Percentiles rank a stretch among this genome's conserved stretches.
These are phyloP conservation scores for Callipepla californica DNA, from an alignment of 2,113 vertebrate species.

Conservation along the genomic window DNA sequence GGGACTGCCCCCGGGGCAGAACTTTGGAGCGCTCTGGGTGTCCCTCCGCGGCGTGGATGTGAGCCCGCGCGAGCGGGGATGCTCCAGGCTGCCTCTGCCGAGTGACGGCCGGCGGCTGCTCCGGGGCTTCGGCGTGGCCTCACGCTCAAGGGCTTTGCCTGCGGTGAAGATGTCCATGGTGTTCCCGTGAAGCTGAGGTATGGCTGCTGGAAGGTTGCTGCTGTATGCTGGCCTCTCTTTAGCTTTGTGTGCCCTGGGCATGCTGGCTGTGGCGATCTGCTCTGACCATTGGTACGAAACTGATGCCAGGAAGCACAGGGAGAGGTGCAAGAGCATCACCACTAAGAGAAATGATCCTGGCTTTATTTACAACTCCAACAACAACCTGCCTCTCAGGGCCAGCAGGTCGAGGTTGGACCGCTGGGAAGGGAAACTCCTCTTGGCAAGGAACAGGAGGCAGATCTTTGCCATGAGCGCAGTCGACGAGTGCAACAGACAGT, in stretches of 20 bases:
- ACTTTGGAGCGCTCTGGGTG: constrained; percentile 65
- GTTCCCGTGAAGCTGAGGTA: constrained; percentile 88
- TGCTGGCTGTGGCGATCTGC: constrained; percentile 98
- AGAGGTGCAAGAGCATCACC: constrained; percentile 95
- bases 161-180: constrained; percentile 80
- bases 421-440: constrained; percentile 92
- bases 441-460: constrained; percentile 92
- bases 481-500: constrained; percentile 95
- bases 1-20: constrained; percentile 55
- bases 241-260: constrained; percentile 95
- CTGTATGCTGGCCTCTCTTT: constrained; percentile 97
- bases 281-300: constrained; percentile 99
- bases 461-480: constrained; percentile 97
- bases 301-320: constrained; percentile 95
- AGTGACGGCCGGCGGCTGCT: constrained; percentile 42
- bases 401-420: constrained; percentile 90
- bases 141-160: constrained; percentile 32
- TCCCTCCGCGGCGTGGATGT: constrained; percentile 20
- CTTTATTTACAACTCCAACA: constrained; percentile 99
- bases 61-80: constrained; percentile 43
- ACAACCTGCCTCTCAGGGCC: constrained; percentile 95
- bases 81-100: constrained; percentile 8
- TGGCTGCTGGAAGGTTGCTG: constrained; percentile 98
- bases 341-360: constrained; percentile 96
- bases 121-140: background rate